Evolutionary conservation across 2,113 vertebrate genomes (phyloP), one percentile per base, ranked within the genome.

Genomic region (Erinaceus europaeus): DNA sequence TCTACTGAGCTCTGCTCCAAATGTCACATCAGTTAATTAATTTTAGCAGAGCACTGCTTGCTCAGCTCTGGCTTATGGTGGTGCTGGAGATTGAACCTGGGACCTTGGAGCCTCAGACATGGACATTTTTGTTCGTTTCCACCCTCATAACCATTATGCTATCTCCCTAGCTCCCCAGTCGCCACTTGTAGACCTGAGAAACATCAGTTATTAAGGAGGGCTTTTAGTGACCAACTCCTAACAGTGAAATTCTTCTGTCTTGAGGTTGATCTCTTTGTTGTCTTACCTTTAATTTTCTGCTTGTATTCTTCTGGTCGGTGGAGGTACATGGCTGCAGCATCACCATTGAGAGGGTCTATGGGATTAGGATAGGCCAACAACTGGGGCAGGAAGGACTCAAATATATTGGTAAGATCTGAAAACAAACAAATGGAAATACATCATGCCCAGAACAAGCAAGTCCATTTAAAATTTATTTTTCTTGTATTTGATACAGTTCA

Each of bases 281-380:
- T 18, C 94, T 96, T 88, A 99, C 99, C 99, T 99, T 99, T 99
- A 96, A 99, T 99, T 98, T 99, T 99, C 97, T 99, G 99, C 97
- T 99, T 99, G 98, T 99, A 99, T 95, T 99, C 99, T 93, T 99
- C 99, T 94, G 99, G 99, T 95, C 98, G 98, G 97, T 99, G 99
- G 84, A 99, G 98, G 96, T 99, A 99, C 99, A 99, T 99, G 96
- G 99, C 99, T 89, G 99, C 99, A 61, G 99, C 99, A 0, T 99
- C 99, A 79, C 99, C 99, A 74, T 99, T 99, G 93, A 99, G 97
- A 88, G 99, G 99, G 86, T 99, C 99, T 90, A 99, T 99, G 90
- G 99, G 99, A 94, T 99, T 99, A 68, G 99, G 99, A 86, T 99
- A 99, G 23, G 99, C 98, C 97, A 99, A 96, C 96, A 99, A 98